Base-by-base conservation (phyloP, 2,113 vertebrate species). In the Lepus americanus region DNA sequence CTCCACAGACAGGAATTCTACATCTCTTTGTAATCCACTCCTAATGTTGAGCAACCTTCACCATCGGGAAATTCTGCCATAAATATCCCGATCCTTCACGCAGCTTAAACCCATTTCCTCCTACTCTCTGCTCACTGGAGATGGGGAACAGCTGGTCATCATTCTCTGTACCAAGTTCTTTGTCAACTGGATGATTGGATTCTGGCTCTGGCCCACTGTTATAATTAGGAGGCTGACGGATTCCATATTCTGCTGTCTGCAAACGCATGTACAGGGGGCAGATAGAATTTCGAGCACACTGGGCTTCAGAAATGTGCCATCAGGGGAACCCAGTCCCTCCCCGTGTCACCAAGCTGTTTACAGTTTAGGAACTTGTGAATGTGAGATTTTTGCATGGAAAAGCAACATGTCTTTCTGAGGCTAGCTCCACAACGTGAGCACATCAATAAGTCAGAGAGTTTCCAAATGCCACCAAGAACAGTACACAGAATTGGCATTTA, bases 31-130 rank as follows among this genome's bases (percentile, higher is more conserved):
- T 96, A 96, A 97, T 96, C 90, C 61, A 79, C 84, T 85, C 95
- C 92, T 94, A 93, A 94, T 86, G 89, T 87, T 95, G 81, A 81
- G 95, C 94, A 95, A 90, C 87, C 85, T 91, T 97, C 92, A 67
- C 59, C 59, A 66, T 88, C 87, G 88, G 95, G 90, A 96, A 97
- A 97, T 84, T 92, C 84, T 81, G 70, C 96, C 95, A 85, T 94
- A 95, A 97, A 97, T 97, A 97, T 96, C 95, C 86, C 96, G 92
- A 97, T 97, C 93, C 94, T 97, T 95, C 94, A 97, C 36, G 94
- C 95, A 95, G 96, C 97, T 97, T 97, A 97, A 96, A 95, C 87
- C 93, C 87, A 96, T 97, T 97, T 97, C 97, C 97, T 95, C 94
- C 66, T 17, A 67, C 90, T 93, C 78, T 66, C 72, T 74, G 92